These are phyloP conservation scores for Melanotaenia nigrans DNA, from an alignment of 2,797 vertebrate genomes.

Conservation along the genomic window DNA sequence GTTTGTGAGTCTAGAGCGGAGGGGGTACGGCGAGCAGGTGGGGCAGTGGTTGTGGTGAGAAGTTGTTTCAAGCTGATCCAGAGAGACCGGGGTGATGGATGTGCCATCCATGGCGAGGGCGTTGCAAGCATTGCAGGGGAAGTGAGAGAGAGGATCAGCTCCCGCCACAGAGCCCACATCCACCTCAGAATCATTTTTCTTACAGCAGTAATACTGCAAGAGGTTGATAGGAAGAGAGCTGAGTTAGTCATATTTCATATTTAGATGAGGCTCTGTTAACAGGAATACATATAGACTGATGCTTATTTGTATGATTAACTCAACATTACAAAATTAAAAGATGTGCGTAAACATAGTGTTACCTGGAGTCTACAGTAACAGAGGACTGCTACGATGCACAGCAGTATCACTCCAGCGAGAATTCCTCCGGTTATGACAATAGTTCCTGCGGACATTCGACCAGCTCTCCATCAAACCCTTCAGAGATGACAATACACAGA, in stretches of 20 bases:
- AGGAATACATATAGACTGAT: neutral
- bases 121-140: constrained; percentile 91
- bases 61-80: constrained; percentile 69
- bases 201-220: constrained; percentile 95
- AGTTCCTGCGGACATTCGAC: constrained; percentile 99
- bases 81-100: constrained; percentile 74
- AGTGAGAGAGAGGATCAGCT: constrained; percentile 79
- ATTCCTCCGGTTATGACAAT: constrained; percentile 98
- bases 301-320: neutral
- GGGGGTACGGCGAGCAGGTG: constrained; percentile 88
- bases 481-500: constrained; percentile 2
- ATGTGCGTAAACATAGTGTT: constrained; percentile 5
- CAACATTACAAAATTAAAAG: neutral
- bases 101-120: constrained; percentile 86
- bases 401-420: constrained; percentile 95
- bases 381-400: constrained; percentile 96
- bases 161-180: constrained; percentile 79
- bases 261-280: neutral
- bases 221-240: neutral
- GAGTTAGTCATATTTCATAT: neutral
- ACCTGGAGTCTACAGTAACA: constrained; percentile 99
- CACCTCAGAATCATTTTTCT: constrained; percentile 87
- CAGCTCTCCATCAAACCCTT: constrained; percentile 97
- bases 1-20: constrained; percentile 82
- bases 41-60: constrained; percentile 81